These are phyloP conservation scores for Adelphocoris suturalis DNA, from an alignment of 2,888 invertebrate genomes.

Conservation along the genomic window DNA sequence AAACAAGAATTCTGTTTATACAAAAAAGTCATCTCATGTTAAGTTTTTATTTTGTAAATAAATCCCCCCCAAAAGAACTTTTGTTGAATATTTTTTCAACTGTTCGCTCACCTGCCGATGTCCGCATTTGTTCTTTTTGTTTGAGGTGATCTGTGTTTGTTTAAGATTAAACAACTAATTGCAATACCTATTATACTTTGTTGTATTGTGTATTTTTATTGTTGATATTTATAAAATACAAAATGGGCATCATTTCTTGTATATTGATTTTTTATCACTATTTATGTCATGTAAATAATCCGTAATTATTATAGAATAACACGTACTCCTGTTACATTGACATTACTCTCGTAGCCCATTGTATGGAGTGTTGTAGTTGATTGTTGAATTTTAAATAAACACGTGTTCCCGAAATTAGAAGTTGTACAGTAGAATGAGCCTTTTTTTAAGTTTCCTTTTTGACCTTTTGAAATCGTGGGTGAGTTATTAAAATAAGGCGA, in stretches of 20 bases:
- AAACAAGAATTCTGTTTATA: slow-evolving; percentile 44
- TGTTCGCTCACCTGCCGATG: not conserved
- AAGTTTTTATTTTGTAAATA: slow-evolving; percentile 71
- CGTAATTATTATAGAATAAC: not conserved
- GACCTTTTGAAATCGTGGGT: too few relatives aligned
- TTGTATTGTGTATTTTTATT: slow-evolving; percentile 63
- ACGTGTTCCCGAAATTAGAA: slow-evolving; percentile 41
- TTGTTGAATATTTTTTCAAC: slow-evolving; percentile 26
- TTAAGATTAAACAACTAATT: slow-evolving; percentile 52
- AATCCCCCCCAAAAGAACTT: slow-evolving; percentile 25
- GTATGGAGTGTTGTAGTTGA: slow-evolving; percentile 36
- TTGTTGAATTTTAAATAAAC: slow-evolving; percentile 69
- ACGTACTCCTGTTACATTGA: not conserved
- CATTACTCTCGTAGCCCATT: not conserved
- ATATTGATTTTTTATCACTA: slow-evolving; percentile 22
- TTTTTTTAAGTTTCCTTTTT: too few relatives aligned
- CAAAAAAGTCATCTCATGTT: slow-evolving; percentile 35
- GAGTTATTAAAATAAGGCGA: too few relatives aligned
- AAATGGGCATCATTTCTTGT: slow-evolving; percentile 8
- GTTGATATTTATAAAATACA: not conserved
- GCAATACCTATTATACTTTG: not conserved
- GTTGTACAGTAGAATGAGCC: slow-evolving; percentile 8
- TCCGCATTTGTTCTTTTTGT: slow-evolving; percentile 48
- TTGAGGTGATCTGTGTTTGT: slow-evolving; percentile 57
- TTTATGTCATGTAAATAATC: slow-evolving; percentile 17